phyloP scores from a whole-genome alignment of 2,888 invertebrate genomes.

The Globia sparganii region DNA sequence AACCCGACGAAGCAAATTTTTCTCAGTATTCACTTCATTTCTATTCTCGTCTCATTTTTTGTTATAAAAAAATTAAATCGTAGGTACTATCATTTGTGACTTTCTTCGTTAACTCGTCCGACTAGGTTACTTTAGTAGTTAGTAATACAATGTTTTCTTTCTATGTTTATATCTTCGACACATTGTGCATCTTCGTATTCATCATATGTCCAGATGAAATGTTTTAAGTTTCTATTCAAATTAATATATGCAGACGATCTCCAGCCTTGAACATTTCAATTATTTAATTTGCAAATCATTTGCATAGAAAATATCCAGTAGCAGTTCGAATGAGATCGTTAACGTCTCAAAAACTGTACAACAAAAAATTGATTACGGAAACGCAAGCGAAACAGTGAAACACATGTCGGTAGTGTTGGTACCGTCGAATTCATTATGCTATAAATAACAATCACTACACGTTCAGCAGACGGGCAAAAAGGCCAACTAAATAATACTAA shows the following conservation, averaged over 20 bases:
- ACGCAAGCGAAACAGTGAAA: conserved; percentile 26
- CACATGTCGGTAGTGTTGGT: conserved; percentile 56
- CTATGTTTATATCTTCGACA: conserved; percentile 7
- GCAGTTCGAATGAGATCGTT: conserved; percentile 43
- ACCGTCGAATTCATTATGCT: conserved; percentile 59
- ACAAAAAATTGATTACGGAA: conserved; percentile 64
- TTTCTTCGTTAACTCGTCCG: conserved; percentile 16
- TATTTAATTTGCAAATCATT: conserved; percentile 36
- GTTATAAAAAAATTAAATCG: conserved; percentile 23
- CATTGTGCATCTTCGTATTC: conserved; percentile 16
- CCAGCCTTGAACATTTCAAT: conserved; percentile 21
- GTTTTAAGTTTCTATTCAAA: conserved; percentile 15
- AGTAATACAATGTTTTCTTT: conserved; percentile 15
- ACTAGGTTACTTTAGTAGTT: conserved; percentile 8
- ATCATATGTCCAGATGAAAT: conserved; percentile 1
- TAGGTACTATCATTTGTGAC: conserved; percentile 12
- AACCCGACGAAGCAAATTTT: conserved; percentile 53
- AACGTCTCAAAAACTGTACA: conserved; percentile 20
- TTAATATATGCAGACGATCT: background rate
- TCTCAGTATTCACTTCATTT: conserved; percentile 52
- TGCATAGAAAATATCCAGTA: conserved; percentile 27
- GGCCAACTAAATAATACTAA: conserved; percentile 74
- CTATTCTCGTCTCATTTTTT: conserved; percentile 51
- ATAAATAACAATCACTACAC: conserved; percentile 63
- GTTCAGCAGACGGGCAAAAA: conserved; percentile 66